Percentiles rank a stretch among this genome's conserved stretches.
Conservation (phyloP, 2,113 vertebrate species). For the Strix aluco region DNA sequence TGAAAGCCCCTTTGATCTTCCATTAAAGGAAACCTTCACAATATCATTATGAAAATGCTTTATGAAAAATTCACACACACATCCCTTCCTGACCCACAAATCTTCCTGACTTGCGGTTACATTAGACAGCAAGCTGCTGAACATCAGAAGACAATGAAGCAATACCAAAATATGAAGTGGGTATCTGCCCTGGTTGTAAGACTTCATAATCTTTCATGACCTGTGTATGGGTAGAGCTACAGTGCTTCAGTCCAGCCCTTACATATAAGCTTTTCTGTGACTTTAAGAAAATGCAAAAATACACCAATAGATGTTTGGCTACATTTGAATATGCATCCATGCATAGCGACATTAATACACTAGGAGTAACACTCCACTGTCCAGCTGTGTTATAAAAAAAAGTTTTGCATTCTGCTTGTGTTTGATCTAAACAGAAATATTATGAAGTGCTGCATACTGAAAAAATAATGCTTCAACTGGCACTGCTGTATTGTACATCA, state of each 20-base stretch:
- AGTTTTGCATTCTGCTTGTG: not conserved
- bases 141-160: slow-evolving; percentile 12
- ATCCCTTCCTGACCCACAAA: slow-evolving; percentile 50
- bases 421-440: not conserved
- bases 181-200: not conserved
- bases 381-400: not conserved
- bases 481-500: slow-evolving; percentile 28
- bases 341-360: not conserved
- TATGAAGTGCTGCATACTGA: not conserved
- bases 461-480: not conserved
- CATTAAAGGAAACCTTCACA: slow-evolving; percentile 63
- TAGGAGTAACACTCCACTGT: not conserved
- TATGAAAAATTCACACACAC: slow-evolving; percentile 50
- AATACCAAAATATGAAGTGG: not conserved
- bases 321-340: not conserved
- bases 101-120: slow-evolving; percentile 43
- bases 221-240: not conserved
- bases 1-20: slow-evolving; percentile 69
- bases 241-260: not conserved
- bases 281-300: not conserved
- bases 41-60: slow-evolving; percentile 62
- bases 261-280: not conserved
- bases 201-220: not conserved
- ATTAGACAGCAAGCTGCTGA: slow-evolving; percentile 53
- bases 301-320: not conserved